Evolutionary conservation across 2,888 invertebrate species (phyloP).

Genomic region (Reticulitermes lucifugus): DNA sequence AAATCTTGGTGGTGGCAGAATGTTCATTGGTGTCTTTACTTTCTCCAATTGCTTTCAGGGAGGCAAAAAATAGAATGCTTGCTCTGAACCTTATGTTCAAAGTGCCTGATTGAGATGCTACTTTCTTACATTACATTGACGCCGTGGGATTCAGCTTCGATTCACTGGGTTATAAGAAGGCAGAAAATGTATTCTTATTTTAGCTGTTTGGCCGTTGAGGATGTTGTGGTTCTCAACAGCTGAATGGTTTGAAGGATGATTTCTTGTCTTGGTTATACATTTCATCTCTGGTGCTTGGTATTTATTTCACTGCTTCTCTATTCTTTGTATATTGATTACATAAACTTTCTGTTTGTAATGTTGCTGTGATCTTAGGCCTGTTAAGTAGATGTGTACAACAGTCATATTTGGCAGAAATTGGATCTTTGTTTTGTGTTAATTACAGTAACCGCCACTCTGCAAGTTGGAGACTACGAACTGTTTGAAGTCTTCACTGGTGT

Average conservation of each 20-base stretch:
- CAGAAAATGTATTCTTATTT: neutral
- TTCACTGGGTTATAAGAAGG: neutral
- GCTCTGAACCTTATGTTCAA: slow-evolving; percentile 23
- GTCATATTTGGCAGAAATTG: slow-evolving; percentile 5
- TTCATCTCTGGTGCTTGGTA: slow-evolving; percentile 19
- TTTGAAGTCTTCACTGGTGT: neutral
- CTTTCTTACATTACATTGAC: slow-evolving; percentile 9
- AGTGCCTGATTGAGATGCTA: slow-evolving; percentile 22
- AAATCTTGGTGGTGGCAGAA: neutral
- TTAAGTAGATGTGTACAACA: neutral
- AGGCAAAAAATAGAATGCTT: slow-evolving; percentile 29
- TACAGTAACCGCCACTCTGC: slow-evolving; percentile 18
- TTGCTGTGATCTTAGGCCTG: neutral
- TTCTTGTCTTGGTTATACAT: neutral
- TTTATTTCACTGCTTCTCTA: slow-evolving; percentile 10
- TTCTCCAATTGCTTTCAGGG: slow-evolving; percentile 28
- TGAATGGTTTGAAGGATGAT: neutral
- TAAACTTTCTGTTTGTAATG: slow-evolving; percentile 4
- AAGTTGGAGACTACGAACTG: slow-evolving; percentile 10
- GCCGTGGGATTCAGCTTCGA: slow-evolving; percentile 28
- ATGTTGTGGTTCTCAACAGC: neutral
- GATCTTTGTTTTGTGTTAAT: slow-evolving; percentile 19
- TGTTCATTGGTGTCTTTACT: slow-evolving; percentile 20
- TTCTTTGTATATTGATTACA: neutral
- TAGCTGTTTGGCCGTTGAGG: neutral